Percentiles rank a stretch among this genome's conserved stretches.
Conservation (phyloP, 2,113 vertebrate genomes). For the Balaenoptera acutorostrata region DNA sequence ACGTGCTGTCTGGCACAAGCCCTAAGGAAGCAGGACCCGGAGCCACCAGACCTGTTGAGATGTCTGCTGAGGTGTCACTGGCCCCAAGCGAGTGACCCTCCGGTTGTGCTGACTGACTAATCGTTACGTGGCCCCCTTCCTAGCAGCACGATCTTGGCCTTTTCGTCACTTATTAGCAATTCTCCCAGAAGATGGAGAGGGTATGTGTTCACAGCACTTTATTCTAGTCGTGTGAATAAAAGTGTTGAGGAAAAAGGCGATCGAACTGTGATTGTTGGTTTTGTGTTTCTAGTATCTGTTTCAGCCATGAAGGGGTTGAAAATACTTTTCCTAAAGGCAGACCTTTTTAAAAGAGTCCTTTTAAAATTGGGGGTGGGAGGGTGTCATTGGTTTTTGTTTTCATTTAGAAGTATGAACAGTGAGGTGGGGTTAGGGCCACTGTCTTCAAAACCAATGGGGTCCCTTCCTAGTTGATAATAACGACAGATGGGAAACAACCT, state of each 20-base stretch:
- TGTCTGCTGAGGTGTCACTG: background rate
- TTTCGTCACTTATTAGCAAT: background rate
- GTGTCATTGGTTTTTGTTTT: background rate
- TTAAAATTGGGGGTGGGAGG: background rate
- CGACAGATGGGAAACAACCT: background rate
- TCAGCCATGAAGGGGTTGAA: background rate
- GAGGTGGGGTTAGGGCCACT: background rate
- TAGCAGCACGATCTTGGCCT: background rate
- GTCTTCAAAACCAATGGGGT: background rate
- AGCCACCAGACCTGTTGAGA: background rate
- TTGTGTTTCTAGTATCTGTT: background rate
- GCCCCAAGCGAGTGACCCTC: background rate
- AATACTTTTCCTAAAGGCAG: background rate
- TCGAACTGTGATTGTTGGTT: background rate
- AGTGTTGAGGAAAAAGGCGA: background rate
- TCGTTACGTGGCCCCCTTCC: background rate
- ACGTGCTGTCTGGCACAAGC: background rate
- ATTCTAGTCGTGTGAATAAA: background rate
- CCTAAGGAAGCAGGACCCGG: background rate
- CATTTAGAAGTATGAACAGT: background rate
- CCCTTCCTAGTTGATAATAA: background rate
- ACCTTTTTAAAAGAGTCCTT: background rate
- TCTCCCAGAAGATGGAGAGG: background rate
- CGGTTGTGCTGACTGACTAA: background rate
- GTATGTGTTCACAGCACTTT: background rate